phyloP scores from a whole-genome alignment of 1,140 invertebrate genomes.

The Solenopsis invicta region DNA sequence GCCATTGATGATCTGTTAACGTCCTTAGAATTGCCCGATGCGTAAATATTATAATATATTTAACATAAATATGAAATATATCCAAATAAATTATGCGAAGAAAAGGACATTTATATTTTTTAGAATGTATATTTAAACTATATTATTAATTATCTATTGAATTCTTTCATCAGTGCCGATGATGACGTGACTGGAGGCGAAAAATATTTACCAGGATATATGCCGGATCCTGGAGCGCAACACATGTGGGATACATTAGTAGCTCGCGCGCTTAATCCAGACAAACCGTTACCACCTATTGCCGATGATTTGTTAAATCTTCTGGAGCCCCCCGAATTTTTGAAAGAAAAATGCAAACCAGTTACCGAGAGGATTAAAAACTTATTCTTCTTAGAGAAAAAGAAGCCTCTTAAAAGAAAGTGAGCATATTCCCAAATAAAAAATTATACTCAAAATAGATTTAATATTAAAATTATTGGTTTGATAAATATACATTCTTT shows the following conservation, averaged over 20 bases:
- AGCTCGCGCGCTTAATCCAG: slow-evolving; percentile 72
- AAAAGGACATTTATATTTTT: background rate
- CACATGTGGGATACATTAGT: slow-evolving; percentile 71
- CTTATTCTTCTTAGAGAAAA: slow-evolving; percentile 62
- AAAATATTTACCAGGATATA: slow-evolving; percentile 66
- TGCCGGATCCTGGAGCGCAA: slow-evolving; percentile 70
- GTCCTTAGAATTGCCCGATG: slow-evolving; percentile 63
- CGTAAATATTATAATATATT: slow-evolving; percentile 24
- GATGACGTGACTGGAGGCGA: slow-evolving; percentile 2
- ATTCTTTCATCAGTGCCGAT: slow-evolving; percentile 6
- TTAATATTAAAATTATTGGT: slow-evolving; percentile 13
- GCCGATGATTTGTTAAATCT: slow-evolving; percentile 60
- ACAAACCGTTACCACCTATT: slow-evolving; percentile 69
- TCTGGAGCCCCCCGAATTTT: slow-evolving; percentile 51
- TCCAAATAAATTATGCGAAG: background rate
- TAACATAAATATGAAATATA: background rate
- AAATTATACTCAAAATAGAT: background rate
- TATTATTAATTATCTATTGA: slow-evolving; percentile 13
- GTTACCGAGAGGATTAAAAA: slow-evolving; percentile 59
- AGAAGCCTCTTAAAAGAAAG: slow-evolving; percentile 33
- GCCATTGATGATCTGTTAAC: slow-evolving; percentile 71
- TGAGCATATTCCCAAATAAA: background rate
- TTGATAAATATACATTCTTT: slow-evolving; percentile 10
- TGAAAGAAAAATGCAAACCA: slow-evolving; percentile 52
- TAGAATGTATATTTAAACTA: background rate